Conservation (phyloP, 2,797 vertebrate species). For the Tadarida brasiliensis region DNA sequence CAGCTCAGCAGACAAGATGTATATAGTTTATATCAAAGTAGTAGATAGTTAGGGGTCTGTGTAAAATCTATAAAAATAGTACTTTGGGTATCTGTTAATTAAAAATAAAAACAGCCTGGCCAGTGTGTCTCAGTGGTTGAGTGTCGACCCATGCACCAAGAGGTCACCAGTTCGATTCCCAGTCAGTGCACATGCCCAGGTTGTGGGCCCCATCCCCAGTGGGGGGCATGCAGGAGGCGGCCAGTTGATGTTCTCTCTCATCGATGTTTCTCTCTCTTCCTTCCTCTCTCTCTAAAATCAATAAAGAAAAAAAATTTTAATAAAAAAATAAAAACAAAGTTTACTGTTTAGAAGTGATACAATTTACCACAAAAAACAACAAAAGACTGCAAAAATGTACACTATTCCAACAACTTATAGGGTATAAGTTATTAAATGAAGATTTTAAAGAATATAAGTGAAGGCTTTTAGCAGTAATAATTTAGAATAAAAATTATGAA, state of each 20-base stretch:
- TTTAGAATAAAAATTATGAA: constrained; percentile 14
- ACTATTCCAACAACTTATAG: constrained; percentile 88
- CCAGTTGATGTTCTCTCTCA: no score
- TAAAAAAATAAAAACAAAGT: constrained; percentile 18
- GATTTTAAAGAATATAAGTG: constrained; percentile 92
- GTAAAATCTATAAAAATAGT: constrained; percentile 90
- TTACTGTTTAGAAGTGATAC: constrained; percentile 88
- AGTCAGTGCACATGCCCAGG: no score
- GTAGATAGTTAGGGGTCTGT: constrained; percentile 84
- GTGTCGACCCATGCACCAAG: no score
- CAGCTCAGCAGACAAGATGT: constrained; percentile 89
- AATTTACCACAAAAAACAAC: constrained; percentile 89
- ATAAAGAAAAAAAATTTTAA: no score
- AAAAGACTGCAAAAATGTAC: constrained; percentile 89
- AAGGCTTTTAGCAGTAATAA: constrained; percentile 88
- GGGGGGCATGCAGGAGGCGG: no score
- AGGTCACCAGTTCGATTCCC: no score
- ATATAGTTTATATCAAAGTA: constrained; percentile 89
- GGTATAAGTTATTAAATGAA: constrained; percentile 94
- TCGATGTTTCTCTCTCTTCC: no score
- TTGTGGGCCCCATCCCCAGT: no score
- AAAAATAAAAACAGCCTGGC: constrained; percentile 73
- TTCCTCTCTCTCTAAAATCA: no score
- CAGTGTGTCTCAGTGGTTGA: no score
- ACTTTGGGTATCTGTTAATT: constrained; percentile 87